Evolutionary conservation across 2,113 vertebrate genomes (phyloP).

Genomic region (Gallinago paraguaiae): DNA sequence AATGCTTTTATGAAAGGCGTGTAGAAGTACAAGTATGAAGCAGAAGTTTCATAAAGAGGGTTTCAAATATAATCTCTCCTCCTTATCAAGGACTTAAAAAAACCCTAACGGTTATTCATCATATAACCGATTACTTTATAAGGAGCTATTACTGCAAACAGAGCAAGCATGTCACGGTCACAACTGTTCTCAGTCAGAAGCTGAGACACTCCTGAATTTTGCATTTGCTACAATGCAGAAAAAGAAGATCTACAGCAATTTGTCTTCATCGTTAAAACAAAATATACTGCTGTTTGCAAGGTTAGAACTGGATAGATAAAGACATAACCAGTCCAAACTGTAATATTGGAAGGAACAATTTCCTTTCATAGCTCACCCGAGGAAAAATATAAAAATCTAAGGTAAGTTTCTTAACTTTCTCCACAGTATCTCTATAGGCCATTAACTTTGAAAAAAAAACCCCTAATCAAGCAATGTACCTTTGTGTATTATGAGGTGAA

Average conservation of each 20-base stretch:
- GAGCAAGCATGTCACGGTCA: not conserved
- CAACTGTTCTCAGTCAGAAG: not conserved
- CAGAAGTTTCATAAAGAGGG: not conserved
- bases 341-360: not conserved
- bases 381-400: not conserved
- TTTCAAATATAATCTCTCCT: not conserved
- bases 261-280: not conserved
- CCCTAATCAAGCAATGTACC: not conserved
- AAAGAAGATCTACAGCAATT: not conserved
- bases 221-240: not conserved
- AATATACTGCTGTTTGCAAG: not conserved
- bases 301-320: not conserved
- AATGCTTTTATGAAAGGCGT: not conserved
- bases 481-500: not conserved
- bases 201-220: not conserved
- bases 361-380: not conserved
- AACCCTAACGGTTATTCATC: not conserved
- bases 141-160: not conserved
- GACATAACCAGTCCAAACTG: not conserved
- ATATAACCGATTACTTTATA: not conserved
- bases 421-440: not conserved
- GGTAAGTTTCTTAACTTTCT: not conserved
- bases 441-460: not conserved
- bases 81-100: not conserved
- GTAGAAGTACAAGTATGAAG: not conserved